These are phyloP conservation scores for Erannis defoliaria DNA, from an alignment of 2,888 invertebrate genomes.

Conservation along the genomic window DNA sequence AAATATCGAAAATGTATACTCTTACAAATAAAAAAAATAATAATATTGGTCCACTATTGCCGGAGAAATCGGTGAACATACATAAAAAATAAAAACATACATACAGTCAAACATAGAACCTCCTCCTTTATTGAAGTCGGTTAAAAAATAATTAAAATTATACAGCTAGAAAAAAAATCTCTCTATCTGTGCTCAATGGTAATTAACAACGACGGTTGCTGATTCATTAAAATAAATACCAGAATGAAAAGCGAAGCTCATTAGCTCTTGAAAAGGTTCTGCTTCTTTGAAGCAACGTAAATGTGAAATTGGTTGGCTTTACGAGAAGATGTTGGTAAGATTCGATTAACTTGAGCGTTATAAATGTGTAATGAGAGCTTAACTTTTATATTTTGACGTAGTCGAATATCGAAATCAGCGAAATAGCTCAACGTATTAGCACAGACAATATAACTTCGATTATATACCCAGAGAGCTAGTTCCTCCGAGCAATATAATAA, in stretches of 20 bases:
- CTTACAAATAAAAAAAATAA: no score
- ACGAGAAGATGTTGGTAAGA: neutral
- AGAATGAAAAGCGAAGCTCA: constrained; percentile 14
- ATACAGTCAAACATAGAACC: no score
- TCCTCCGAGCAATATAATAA: no score
- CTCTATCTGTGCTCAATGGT: neutral
- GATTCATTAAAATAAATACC: constrained; percentile 17
- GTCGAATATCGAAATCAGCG: neutral
- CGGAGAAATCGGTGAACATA: no score
- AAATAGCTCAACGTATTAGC: no score
- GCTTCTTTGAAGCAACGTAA: constrained; percentile 10
- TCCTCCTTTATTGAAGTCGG: no score
- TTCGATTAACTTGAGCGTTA: constrained; percentile 5
- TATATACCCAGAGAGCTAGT: no score
- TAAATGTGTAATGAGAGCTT: neutral
- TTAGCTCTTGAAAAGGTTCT: constrained; percentile 15
- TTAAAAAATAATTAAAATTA: neutral
- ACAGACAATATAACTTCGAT: no score
- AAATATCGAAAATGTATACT: no score
- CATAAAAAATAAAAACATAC: no score
- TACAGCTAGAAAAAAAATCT: neutral
- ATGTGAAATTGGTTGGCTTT: constrained; percentile 8
- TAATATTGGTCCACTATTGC: no score
- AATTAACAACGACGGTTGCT: neutral
- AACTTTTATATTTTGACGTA: no score